A percentile compares a stretch with the other conserved stretches of the same genome.
phyloP scores from a whole-genome alignment of 2,888 invertebrate species.

The Carcina quercana region DNA sequence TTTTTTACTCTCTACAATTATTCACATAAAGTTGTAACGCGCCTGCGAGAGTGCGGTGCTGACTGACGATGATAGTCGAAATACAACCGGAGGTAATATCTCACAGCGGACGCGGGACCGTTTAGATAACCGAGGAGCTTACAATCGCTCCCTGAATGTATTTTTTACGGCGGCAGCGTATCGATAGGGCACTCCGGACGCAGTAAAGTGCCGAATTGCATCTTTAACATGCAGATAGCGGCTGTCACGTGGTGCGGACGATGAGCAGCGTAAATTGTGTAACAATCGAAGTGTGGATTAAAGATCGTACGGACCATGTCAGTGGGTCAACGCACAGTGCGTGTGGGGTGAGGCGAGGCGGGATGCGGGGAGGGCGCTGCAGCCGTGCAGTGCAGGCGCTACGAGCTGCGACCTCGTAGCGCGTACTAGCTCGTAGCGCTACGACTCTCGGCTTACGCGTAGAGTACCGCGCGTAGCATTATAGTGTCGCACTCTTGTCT shows the following conservation, averaged over 20 bases:
- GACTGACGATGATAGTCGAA: constrained; percentile 64
- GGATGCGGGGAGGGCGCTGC: constrained; percentile 38
- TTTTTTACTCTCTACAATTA: background rate
- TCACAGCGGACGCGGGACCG: background rate
- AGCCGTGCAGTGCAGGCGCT: constrained; percentile 54
- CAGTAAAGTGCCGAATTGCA: constrained; percentile 5
- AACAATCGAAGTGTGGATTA: constrained; percentile 54
- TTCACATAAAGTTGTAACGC: constrained; percentile 3
- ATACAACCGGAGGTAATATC: constrained; percentile 62
- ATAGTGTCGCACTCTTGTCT: too few species aligned
- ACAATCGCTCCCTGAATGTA: constrained; percentile 19
- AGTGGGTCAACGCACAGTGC: constrained; percentile 73
- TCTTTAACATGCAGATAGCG: too few species aligned
- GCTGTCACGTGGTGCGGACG: constrained; percentile 10
- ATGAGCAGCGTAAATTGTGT: constrained; percentile 16
- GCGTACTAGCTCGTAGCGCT: constrained; percentile 28
- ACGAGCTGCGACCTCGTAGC: constrained; percentile 40
- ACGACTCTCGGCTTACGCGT: constrained; percentile 37
- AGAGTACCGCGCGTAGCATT: constrained; percentile 15
- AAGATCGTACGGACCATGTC: constrained; percentile 68
- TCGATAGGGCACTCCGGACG: constrained; percentile 28
- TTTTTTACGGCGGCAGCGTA: constrained; percentile 26
- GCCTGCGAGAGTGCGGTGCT: background rate
- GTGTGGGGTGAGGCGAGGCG: constrained; percentile 40
- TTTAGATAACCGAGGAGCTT: too few species aligned